phyloP scores from a whole-genome alignment of 2,888 invertebrate genomes.

The Blastobasis adustella region DNA sequence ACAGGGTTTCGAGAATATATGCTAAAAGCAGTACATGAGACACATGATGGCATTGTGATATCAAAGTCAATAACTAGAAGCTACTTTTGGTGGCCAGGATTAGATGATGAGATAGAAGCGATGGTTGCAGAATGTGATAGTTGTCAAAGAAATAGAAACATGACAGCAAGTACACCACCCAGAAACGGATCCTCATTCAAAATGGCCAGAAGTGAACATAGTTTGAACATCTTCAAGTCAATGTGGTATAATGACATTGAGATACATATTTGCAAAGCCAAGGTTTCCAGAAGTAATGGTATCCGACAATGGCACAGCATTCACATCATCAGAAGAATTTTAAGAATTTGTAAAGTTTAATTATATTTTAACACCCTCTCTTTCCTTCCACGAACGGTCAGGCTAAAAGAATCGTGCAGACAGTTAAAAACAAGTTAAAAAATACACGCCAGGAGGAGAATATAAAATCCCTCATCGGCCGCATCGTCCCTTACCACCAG shows the following conservation, averaged over 20 bases:
- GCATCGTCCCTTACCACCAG: too few relatives aligned
- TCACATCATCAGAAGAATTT: conserved; percentile 9
- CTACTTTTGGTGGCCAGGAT: conserved; percentile 5
- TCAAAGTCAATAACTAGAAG: conserved; percentile 3
- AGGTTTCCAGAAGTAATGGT: conserved; percentile 8
- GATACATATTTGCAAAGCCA: conserved; percentile 8
- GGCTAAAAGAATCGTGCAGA: conserved; percentile 4
- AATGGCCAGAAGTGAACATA: conserved; percentile 9
- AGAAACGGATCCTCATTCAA: conserved; percentile 7
- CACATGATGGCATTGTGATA: conserved; percentile 9
- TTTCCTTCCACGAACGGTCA: conserved; percentile 10
- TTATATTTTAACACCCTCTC: conserved; percentile 9
- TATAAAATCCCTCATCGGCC: too few relatives aligned
- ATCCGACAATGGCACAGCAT: conserved; percentile 10
- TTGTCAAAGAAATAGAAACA: conserved; percentile 1
- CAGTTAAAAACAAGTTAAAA: conserved; percentile 6
- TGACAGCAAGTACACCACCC: conserved; percentile 1
- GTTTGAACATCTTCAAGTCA: neutral
- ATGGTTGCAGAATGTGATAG: conserved; percentile 1
- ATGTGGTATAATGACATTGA: conserved; percentile 2
- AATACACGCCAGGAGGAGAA: too few relatives aligned
- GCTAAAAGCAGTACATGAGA: conserved; percentile 9
- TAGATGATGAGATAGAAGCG: conserved; percentile 6
- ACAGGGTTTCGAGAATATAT: conserved; percentile 1
- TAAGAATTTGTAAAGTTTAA: conserved; percentile 5